Conservation (phyloP, 2,888 invertebrate species). For the Drosophila mettleri region DNA sequence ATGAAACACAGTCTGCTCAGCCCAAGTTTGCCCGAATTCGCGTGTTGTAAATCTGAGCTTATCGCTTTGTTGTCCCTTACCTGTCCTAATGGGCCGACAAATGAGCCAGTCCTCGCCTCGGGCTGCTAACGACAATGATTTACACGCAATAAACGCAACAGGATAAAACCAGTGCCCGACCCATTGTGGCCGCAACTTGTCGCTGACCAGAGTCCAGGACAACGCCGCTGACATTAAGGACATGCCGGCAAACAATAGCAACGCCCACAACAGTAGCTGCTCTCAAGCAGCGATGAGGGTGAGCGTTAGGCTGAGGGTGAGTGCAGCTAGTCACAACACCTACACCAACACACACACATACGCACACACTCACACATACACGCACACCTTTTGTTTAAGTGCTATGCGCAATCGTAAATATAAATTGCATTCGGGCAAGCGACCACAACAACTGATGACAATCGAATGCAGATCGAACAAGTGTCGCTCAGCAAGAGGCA, state of each 20-base stretch:
- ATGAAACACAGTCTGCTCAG: neutral
- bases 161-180: constrained; percentile 1
- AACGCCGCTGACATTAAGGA: constrained; percentile 52
- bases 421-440: constrained; percentile 28
- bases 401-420: constrained; percentile 48
- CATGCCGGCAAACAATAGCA: constrained; percentile 45
- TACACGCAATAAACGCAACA: constrained; percentile 66
- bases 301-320: constrained; percentile 12
- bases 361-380: constrained; percentile 4
- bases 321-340: constrained; percentile 40
- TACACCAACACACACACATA: constrained; percentile 2
- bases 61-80: constrained; percentile 14
- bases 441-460: constrained; percentile 30
- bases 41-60: constrained; percentile 7
- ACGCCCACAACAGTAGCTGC: constrained; percentile 64
- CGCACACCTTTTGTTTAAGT: constrained; percentile 32
- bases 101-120: constrained; percentile 8
- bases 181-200: constrained; percentile 36
- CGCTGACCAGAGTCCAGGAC: constrained; percentile 55
- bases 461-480: constrained; percentile 42
- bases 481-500: constrained; percentile 31
- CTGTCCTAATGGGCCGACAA: constrained; percentile 37
- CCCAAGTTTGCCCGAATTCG: neutral
- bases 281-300: constrained; percentile 24
- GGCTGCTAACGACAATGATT: constrained; percentile 51